A percentile compares a stretch with the other conserved stretches of the same genome.
Evolutionary conservation across 1,140 invertebrate genomes (phyloP).

Genomic region (Drosophila tropicalis): DNA sequence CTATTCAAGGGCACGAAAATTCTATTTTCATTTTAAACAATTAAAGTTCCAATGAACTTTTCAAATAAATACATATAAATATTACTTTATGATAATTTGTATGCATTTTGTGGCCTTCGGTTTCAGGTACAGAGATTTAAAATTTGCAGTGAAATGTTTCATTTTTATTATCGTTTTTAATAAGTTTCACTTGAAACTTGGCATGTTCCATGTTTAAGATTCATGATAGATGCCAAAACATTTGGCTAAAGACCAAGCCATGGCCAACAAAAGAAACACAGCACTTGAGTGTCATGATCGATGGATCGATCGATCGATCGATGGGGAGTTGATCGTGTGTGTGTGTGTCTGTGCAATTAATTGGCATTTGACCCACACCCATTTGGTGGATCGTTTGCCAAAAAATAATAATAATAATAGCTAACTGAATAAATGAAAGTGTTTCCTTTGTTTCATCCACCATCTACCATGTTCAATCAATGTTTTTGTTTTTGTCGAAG

Average conservation of each 20-base stretch:
- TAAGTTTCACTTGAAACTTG: slow-evolving; percentile 46
- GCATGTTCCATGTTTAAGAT: slow-evolving; percentile 4
- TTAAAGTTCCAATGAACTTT: not conserved
- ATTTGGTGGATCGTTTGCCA: slow-evolving; percentile 21
- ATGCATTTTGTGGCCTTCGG: slow-evolving; percentile 44
- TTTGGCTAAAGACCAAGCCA: not conserved
- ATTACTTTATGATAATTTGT: not conserved
- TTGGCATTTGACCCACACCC: slow-evolving; percentile 48
- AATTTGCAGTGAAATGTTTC: slow-evolving; percentile 30
- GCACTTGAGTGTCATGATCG: not conserved
- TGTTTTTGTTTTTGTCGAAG: not conserved
- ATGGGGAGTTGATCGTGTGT: slow-evolving; percentile 6
- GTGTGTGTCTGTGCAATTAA: slow-evolving; percentile 18
- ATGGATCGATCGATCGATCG: not conserved
- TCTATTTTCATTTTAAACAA: not conserved
- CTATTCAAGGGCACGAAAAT: too few relatives aligned
- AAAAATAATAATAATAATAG: not conserved
- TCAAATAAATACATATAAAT: not conserved
- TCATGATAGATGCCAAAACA: slow-evolving; percentile 3
- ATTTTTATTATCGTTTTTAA: slow-evolving; percentile 9
- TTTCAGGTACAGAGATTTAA: slow-evolving; percentile 8
- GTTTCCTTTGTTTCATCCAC: slow-evolving; percentile 8
- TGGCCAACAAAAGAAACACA: not conserved
- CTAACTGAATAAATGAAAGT: slow-evolving; percentile 20
- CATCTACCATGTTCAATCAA: not conserved